These are phyloP conservation scores for Strix aluco DNA, from an alignment of 2,113 vertebrate genomes.

Conservation along the genomic window DNA sequence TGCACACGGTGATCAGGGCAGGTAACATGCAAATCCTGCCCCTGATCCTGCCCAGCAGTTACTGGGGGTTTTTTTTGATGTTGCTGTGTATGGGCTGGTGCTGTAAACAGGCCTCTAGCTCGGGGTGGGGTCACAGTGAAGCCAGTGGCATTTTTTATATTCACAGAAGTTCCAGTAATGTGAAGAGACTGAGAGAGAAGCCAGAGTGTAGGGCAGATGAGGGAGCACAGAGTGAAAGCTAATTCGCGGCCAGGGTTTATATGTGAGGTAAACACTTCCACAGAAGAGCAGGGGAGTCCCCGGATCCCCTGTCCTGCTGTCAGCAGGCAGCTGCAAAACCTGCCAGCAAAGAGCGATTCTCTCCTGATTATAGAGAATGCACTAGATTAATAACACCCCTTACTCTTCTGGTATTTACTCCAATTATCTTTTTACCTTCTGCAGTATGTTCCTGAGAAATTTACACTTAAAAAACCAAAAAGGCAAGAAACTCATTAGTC, in stretches of 20 bases:
- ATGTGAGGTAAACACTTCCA: not conserved
- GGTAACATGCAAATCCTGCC: not conserved
- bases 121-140: not conserved
- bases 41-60: not conserved
- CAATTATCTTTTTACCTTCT: not conserved
- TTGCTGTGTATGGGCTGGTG: not conserved
- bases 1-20: rapidly evolving
- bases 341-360: not conserved
- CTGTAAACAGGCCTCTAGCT: not conserved
- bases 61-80: not conserved
- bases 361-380: not conserved
- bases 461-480: not conserved
- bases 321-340: not conserved
- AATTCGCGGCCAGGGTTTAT: not conserved
- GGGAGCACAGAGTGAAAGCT: not conserved
- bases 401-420: not conserved
- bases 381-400: not conserved
- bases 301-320: rapidly evolving
- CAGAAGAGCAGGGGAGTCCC: not conserved
- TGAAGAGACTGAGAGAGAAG: not conserved
- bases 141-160: not conserved
- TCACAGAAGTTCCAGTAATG: not conserved
- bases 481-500: not conserved
- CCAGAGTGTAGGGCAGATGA: not conserved
- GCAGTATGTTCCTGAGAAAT: not conserved